Conservation (phyloP, 2,113 vertebrate species). For the Tachysurus fulvidraco region DNA sequence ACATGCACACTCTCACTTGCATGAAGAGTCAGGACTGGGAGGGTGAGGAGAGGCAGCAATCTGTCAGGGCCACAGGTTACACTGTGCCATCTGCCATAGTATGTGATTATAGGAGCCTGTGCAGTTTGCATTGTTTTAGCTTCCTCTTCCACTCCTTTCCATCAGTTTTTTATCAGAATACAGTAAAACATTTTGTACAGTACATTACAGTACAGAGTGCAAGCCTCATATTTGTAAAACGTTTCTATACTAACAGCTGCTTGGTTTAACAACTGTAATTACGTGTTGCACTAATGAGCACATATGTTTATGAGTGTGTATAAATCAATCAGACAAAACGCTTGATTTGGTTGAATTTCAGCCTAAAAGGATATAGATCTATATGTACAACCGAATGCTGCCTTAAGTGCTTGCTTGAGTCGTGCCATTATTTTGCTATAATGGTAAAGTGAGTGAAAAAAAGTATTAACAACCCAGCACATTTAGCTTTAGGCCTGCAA, state of each 20-base stretch:
- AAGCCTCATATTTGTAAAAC: neutral
- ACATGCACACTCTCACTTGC: slow-evolving; percentile 31
- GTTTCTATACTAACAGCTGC: neutral
- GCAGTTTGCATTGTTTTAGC: slow-evolving; percentile 67
- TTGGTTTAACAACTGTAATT: slow-evolving; percentile 25
- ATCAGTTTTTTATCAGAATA: slow-evolving; percentile 25
- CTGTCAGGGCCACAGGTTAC: slow-evolving; percentile 74
- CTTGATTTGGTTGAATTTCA: slow-evolving; percentile 38
- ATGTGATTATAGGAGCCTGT: slow-evolving; percentile 69
- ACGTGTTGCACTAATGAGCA: slow-evolving; percentile 40
- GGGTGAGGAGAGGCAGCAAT: slow-evolving; percentile 73
- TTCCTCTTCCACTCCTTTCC: slow-evolving; percentile 59
- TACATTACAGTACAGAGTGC: slow-evolving; percentile 29
- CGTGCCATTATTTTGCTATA: slow-evolving; percentile 4
- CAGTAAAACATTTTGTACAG: slow-evolving; percentile 9
- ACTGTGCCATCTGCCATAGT: slow-evolving; percentile 72
- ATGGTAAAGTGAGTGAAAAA: neutral
- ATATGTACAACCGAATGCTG: slow-evolving; percentile 39
- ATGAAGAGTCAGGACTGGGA: slow-evolving; percentile 60
- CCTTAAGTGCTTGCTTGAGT: slow-evolving; percentile 20
- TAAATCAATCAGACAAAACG: slow-evolving; percentile 43
- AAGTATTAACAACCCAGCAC: slow-evolving; percentile 33
- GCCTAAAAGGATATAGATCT: slow-evolving; percentile 43
- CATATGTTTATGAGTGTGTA: slow-evolving; percentile 18
- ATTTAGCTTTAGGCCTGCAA: slow-evolving; percentile 40